These are phyloP conservation scores for Sebastes minor DNA, from an alignment of 2,797 vertebrate species.

Conservation along the genomic window DNA sequence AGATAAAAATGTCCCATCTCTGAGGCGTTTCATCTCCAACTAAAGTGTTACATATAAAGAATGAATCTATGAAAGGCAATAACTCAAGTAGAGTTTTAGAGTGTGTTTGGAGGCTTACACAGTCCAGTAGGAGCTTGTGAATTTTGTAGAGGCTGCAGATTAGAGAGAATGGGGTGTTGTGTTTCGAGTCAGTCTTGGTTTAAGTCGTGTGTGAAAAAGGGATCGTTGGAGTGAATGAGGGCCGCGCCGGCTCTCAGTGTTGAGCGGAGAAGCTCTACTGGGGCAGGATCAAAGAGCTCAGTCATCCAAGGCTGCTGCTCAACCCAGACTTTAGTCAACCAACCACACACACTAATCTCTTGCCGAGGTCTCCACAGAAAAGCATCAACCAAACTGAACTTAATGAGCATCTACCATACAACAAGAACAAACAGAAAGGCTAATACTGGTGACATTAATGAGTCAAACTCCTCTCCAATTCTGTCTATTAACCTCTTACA, in stretches of 20 bases:
- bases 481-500: background rate
- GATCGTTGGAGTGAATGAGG: conserved; percentile 67
- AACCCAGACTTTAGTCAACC: conserved; percentile 74
- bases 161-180: conserved; percentile 56
- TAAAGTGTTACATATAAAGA: conserved; percentile 19
- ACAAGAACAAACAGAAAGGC: conserved; percentile 20
- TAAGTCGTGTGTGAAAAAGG: conserved; percentile 62
- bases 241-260: conserved; percentile 42
- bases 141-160: conserved; percentile 54
- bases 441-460: background rate
- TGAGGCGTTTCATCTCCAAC: background rate
- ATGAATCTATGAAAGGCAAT: conserved; percentile 14
- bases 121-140: conserved; percentile 37
- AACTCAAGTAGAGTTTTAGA: background rate
- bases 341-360: conserved; percentile 70
- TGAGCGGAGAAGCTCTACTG: conserved; percentile 58
- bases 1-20: background rate
- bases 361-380: conserved; percentile 43
- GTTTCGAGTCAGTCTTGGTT: conserved; percentile 53
- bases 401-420: conserved; percentile 55
- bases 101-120: conserved; percentile 18
- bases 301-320: conserved; percentile 68
- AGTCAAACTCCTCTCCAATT: background rate
- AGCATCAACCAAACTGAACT: conserved; percentile 51
- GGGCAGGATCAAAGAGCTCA: conserved; percentile 76